A percentile compares a stretch with the other conserved stretches of the same genome.
phyloP scores from a whole-genome alignment of 2,888 invertebrate genomes.

The Trachelus troglodyta region DNA sequence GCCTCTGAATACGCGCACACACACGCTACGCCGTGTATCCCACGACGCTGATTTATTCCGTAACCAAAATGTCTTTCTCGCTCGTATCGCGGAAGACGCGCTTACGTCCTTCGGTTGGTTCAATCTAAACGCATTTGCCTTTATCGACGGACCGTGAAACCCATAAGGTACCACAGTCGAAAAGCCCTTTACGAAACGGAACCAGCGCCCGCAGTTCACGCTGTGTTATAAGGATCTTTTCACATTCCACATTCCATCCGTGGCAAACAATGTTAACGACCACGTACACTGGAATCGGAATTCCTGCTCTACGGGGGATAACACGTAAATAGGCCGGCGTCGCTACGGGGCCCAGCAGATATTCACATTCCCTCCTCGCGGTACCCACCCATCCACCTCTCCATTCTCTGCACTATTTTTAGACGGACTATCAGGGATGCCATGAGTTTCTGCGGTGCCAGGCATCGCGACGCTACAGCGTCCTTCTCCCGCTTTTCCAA shows the following conservation, averaged over 20 bases:
- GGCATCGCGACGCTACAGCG: conserved; percentile 5
- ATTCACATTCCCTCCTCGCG: conserved; percentile 37
- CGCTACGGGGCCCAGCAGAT: conserved; percentile 29
- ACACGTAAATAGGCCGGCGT: conserved; percentile 15
- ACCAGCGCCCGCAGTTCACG: too few relatives aligned
- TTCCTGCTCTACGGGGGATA: conserved; percentile 30
- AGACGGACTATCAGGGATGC: conserved; percentile 28
- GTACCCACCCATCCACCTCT: conserved; percentile 21
- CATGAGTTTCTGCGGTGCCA: conserved; percentile 9
- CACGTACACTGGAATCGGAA: conserved; percentile 37
- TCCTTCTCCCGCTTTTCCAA: conserved; percentile 12
- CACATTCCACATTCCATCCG: conserved; percentile 41
- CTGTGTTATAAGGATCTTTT: conserved; percentile 27
- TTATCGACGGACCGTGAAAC: too few relatives aligned
- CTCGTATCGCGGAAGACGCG: too few relatives aligned
- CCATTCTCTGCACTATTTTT: conserved; percentile 41
- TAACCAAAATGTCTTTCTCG: too few relatives aligned
- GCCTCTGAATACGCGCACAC: too few relatives aligned
- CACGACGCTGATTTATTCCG: too few relatives aligned
- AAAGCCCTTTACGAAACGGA: too few relatives aligned
- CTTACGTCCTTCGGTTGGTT: too few relatives aligned
- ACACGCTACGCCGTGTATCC: too few relatives aligned
- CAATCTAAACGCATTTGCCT: too few relatives aligned
- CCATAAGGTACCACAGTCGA: too few relatives aligned
- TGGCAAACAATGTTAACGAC: conserved; percentile 51